Percentiles rank a stretch among this genome's conserved stretches.
phyloP scores from a whole-genome alignment of 2,888 invertebrate genomes.

The Euplexia lucipara region DNA sequence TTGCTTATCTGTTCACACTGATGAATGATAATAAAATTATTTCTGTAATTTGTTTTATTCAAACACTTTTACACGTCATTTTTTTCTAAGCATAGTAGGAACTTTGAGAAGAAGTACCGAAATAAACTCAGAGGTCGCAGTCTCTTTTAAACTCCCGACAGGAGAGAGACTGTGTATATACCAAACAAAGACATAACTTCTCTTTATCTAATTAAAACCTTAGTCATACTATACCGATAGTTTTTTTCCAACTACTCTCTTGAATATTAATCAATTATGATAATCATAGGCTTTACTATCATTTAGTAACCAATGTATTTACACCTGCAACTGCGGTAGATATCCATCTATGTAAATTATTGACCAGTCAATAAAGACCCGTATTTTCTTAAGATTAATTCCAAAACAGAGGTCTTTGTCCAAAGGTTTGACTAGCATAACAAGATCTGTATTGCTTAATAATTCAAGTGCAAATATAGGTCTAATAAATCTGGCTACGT shows the following conservation, averaged over 20 bases:
- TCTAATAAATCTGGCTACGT: constrained; percentile 49
- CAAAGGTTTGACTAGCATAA: constrained; percentile 25
- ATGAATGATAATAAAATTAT: too few species aligned
- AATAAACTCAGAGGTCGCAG: too few species aligned
- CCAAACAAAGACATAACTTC: constrained; percentile 15
- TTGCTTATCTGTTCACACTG: too few species aligned
- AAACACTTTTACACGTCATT: too few species aligned
- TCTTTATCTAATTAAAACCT: constrained; percentile 43
- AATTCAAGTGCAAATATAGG: constrained; percentile 36
- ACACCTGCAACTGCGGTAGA: constrained; percentile 72
- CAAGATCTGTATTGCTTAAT: constrained; percentile 41
- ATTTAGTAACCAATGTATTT: constrained; percentile 67
- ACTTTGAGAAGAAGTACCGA: too few species aligned
- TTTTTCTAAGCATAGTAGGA: too few species aligned
- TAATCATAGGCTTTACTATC: constrained; percentile 60
- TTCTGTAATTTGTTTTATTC: too few species aligned
- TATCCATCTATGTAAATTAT: constrained; percentile 64
- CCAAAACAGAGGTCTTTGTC: constrained; percentile 7
- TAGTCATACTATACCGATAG: constrained; percentile 36
- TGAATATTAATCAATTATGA: constrained; percentile 62
- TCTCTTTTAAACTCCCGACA: too few species aligned
- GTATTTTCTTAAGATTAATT: neutral
- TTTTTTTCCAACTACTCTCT: constrained; percentile 46
- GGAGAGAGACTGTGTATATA: constrained; percentile 37
- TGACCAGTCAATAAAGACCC: constrained; percentile 37